Evolutionary conservation across 2,888 invertebrate species (phyloP), one percentile per base, ranked within the genome.

Genomic region (Esperia sulphurella): DNA sequence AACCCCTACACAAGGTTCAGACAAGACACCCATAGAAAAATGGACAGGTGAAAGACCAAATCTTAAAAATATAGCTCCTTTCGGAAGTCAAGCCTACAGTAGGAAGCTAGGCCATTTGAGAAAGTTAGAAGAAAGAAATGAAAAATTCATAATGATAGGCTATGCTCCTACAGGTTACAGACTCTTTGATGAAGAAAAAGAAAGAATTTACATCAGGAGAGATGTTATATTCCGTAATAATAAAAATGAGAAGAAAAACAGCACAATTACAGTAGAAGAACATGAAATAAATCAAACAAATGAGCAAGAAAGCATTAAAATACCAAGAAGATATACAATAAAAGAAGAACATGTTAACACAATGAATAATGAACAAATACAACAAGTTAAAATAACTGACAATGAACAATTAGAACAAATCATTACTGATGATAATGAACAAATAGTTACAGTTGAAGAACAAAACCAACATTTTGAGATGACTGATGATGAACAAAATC

Each of bases 131-230:
- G 14, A 33, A 8, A 46, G 46, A 41, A 45, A 14, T n/a, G 13
- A 46, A 46, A 46, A 46, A 41, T 13, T 35, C n/a, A 33, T 41
- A 10, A 46, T 46, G 33, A 38, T 46, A 28, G 46, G 41, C 13
- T 41, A 46, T 28, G 41, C 41, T 35, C 41, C 46, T 21, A 41
- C 41, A 31, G 46, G 45, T 5, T 45, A 45, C 14, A 21, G 41
- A 10, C 21, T 45, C 1, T 40, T 21, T 39, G 12, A 41, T 21
- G 10, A 39, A n/a, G 29, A 35, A 46, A 41, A 28, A 21, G 35
- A 29, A 41, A 41, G 35, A 46, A 41, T 45, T 30, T 8, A 5
- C 9, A 12, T 37, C 5, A 37, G 37, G 37, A 37, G 44, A 44
- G 44, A 45, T 40, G 40, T 45, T 8, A 14, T 31, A 45, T 40